Conservation (phyloP, 1,140 invertebrate genomes). For the Drosophila trapezifrons region DNA sequence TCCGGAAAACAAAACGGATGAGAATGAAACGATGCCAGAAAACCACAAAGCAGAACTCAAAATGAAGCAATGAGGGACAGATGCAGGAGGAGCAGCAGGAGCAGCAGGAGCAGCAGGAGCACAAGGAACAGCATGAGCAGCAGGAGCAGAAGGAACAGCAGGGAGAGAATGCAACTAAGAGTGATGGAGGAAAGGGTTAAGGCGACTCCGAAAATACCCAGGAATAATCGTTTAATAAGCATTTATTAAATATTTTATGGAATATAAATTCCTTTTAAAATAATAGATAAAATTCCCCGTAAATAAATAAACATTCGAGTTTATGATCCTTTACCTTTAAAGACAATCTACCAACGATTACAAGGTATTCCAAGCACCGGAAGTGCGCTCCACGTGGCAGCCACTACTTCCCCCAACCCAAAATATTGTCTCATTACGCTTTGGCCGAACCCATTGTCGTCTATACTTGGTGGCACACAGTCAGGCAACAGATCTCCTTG, state of each 20-base stretch:
- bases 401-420: conserved; percentile 2
- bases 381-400: background rate
- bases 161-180: background rate
- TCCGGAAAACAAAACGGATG: conserved; percentile 66
- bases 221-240: background rate
- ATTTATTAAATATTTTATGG: too few species aligned
- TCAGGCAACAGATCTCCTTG: conserved; percentile 26
- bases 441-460: conserved; percentile 58
- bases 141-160: conserved; percentile 1
- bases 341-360: background rate
- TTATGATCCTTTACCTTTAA: background rate
- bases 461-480: conserved; percentile 13
- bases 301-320: background rate
- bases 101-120: too few species aligned
- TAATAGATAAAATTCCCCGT: too few species aligned
- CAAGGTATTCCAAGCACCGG: background rate
- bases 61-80: conserved; percentile 30
- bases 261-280: too few species aligned
- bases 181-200: background rate
- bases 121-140: too few species aligned
- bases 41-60: conserved; percentile 57
- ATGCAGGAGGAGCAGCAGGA: too few species aligned
- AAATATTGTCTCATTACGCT: conserved; percentile 75
- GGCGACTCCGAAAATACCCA: conserved; percentile 8
- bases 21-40: conserved; percentile 72